phyloP scores from a whole-genome alignment of 2,888 invertebrate genomes.

The Volucella zonaria region DNA sequence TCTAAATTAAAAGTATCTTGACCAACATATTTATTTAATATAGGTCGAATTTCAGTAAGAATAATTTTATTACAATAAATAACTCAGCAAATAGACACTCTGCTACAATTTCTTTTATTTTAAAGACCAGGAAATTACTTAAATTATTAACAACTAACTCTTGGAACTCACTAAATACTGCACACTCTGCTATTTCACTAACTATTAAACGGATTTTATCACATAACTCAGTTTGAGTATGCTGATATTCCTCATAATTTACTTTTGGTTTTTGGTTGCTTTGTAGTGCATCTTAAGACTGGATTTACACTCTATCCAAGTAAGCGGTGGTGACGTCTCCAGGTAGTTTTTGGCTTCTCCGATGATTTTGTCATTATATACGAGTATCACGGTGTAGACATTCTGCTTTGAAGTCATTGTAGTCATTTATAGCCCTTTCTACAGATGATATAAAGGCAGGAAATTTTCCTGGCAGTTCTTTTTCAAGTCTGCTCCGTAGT shows the following conservation, averaged over 20 bases:
- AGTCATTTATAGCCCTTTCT: too few species aligned
- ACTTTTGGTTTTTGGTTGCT: not conserved
- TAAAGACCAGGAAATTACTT: not conserved
- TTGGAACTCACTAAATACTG: not conserved
- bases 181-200: slow-evolving; percentile 1
- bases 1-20: too few species aligned
- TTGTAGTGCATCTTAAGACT: not conserved
- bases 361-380: too few species aligned
- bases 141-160: not conserved
- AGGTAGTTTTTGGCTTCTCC: not conserved
- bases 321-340: not conserved
- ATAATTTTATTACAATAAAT: too few species aligned
- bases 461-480: not conserved
- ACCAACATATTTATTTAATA: too few species aligned
- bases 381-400: too few species aligned
- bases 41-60: not conserved
- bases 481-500: not conserved
- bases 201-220: not conserved
- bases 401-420: too few species aligned
- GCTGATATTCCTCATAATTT: not conserved
- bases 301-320: too few species aligned
- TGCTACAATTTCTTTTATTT: not conserved
- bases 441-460: not conserved
- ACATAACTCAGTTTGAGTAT: not conserved
- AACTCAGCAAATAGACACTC: too few species aligned